These are phyloP conservation scores for Acromyrmex charruanus DNA, from an alignment of 1,140 invertebrate genomes.

Conservation along the genomic window DNA sequence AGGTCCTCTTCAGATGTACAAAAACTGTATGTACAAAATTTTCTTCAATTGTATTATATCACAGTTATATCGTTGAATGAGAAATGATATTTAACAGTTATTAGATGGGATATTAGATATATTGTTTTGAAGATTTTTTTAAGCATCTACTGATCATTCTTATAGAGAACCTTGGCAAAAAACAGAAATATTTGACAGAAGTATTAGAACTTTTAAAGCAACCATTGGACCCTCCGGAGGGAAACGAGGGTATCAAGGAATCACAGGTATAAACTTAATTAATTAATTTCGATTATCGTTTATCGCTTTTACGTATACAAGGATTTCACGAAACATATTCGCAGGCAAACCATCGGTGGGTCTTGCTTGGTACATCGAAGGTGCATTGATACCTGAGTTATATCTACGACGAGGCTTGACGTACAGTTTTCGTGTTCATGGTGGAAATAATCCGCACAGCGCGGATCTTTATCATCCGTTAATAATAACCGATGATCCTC, in stretches of 20 bases:
- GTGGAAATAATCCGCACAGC: slow-evolving; percentile 96
- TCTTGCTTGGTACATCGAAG: slow-evolving; percentile 95
- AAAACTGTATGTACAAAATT: too few species aligned
- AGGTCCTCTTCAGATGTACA: too few species aligned
- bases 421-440: slow-evolving; percentile 93
- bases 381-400: slow-evolving; percentile 94
- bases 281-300: slow-evolving; percentile 5
- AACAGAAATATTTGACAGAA: slow-evolving; percentile 92
- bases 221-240: slow-evolving; percentile 94
- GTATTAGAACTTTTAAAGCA: slow-evolving; percentile 91
- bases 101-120: background rate
- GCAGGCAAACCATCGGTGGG: slow-evolving; percentile 88
- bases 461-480: slow-evolving; percentile 96
- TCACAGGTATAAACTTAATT: slow-evolving; percentile 88
- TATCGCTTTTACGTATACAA: background rate
- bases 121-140: background rate
- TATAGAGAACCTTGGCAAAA: slow-evolving; percentile 91
- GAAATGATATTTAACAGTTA: too few species aligned
- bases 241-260: slow-evolving; percentile 91
- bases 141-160: background rate
- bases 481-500: slow-evolving; percentile 95
- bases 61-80: too few species aligned
- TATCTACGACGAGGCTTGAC: slow-evolving; percentile 94
- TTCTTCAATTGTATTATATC: too few species aligned
- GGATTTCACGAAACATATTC: slow-evolving; percentile 37